Conservation (phyloP, 2,797 vertebrate genomes). For the Smutsia gigantea region DNA sequence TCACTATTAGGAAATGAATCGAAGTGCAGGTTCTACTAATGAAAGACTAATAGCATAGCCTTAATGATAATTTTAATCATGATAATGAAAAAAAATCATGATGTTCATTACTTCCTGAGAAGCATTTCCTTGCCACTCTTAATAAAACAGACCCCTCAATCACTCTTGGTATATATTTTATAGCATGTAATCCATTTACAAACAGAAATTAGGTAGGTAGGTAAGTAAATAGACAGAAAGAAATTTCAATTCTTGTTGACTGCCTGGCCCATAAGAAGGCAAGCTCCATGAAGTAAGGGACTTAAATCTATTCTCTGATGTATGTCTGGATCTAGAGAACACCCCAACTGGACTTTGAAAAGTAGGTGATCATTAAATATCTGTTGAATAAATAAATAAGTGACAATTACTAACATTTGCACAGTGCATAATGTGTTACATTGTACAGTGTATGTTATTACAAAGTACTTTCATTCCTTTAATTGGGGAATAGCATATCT, state of each 20-base stretch:
- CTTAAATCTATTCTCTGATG: not conserved
- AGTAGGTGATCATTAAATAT: not conserved
- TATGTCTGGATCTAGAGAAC: not conserved
- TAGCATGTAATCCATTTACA: not conserved
- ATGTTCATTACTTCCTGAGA: conserved; percentile 37
- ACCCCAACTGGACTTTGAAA: not conserved
- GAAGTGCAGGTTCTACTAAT: conserved; percentile 30
- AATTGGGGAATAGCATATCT: not conserved
- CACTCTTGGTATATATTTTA: not conserved
- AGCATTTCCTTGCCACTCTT: not conserved
- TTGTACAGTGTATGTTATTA: not conserved
- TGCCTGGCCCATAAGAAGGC: not conserved
- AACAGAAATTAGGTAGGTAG: not conserved
- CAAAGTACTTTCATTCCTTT: not conserved
- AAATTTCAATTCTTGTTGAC: not conserved
- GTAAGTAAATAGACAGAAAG: not conserved
- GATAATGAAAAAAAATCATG: conserved; percentile 45
- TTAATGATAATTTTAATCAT: conserved; percentile 48
- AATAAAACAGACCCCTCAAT: not conserved
- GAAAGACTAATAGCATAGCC: conserved; percentile 41
- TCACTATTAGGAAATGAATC: conserved; percentile 23
- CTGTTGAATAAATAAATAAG: not conserved
- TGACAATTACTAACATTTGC: not conserved
- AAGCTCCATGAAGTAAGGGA: not conserved
- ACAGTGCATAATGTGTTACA: not conserved